Evolutionary conservation across 2,113 vertebrate genomes (phyloP).

Genomic region (Psittacara wagleri): DNA sequence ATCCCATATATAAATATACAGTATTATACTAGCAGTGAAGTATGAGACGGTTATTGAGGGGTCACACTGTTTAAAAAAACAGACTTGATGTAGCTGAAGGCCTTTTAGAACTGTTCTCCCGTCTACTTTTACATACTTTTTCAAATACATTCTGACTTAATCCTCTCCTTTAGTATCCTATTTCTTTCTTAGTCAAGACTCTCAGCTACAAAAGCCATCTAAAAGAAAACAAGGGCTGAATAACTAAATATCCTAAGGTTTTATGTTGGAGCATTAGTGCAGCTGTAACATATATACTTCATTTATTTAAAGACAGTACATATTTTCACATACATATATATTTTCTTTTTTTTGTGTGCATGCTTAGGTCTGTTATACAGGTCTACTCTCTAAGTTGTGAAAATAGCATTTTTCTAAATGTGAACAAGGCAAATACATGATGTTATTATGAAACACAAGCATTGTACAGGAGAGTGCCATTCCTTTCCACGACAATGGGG

Average conservation of each 20-base stretch:
- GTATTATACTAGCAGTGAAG: background rate
- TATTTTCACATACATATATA: background rate
- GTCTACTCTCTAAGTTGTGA: background rate
- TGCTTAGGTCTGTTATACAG: background rate
- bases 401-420: background rate
- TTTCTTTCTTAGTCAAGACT: background rate
- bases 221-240: background rate
- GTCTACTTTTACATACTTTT: background rate
- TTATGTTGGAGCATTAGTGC: background rate
- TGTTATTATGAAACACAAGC: background rate
- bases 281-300: background rate
- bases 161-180: background rate
- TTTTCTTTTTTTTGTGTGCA: background rate
- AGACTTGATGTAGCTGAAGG: background rate
- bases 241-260: background rate
- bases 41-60: background rate
- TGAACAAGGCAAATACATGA: background rate
- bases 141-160: background rate
- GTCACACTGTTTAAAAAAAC: background rate
- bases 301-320: background rate
- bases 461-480: background rate
- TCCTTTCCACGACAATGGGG: background rate
- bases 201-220: background rate
- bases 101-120: background rate
- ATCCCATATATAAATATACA: slow-evolving; percentile 24